Base-by-base conservation (phyloP, 2,888 invertebrate species). In the Trachelus tabidus region DNA sequence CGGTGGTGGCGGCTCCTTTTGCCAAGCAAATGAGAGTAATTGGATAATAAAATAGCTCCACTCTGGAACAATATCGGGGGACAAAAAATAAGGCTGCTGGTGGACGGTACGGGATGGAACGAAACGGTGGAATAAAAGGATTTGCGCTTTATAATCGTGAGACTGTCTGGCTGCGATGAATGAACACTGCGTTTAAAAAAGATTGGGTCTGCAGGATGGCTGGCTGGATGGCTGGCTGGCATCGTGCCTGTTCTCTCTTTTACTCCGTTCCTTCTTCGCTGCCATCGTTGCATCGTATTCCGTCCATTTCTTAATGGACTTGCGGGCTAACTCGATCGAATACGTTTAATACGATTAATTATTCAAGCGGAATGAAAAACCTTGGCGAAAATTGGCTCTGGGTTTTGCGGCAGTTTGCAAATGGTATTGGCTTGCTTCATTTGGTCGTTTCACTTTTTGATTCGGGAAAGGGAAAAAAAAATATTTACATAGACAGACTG, bases 91-190 rank as follows among this genome's bases (percentile, higher is more conserved):
- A 74, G 74, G 37, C 35, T 74, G 30, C 74, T 30, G 35, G 34
- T 74, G 74, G 74, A 74, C 34, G 74, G 73, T 40, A 73, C 76
- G 79, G 79, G 73, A 74, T 83, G 85, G 87, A 85, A 87, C 86
- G 86, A 83, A 86, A 86, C 84, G 85, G 81, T 81, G 84, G 84
- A 88, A 89, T 89, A 88, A 89, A 89, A 87, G 88, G 86, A 89
- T 89, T 88, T 87, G 87, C 85, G 87, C 88, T 89, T 89, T 88
- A 88, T 88, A 88, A 89, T 89, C 89, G 89, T 89, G 89, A 89
- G 89, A 89, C 88, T 88, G 89, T 88, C 89, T 88, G 89, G 87
- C 81, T 82, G 83, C 85, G 85, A 86, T 88, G 88, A 89, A 89
- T 88, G 87, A 85, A 85, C 83, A 81, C 84, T 84, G 85, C 86